These are phyloP conservation scores for Cydia strobilella DNA, from an alignment of 1,140 invertebrate genomes.

Conservation along the genomic window DNA sequence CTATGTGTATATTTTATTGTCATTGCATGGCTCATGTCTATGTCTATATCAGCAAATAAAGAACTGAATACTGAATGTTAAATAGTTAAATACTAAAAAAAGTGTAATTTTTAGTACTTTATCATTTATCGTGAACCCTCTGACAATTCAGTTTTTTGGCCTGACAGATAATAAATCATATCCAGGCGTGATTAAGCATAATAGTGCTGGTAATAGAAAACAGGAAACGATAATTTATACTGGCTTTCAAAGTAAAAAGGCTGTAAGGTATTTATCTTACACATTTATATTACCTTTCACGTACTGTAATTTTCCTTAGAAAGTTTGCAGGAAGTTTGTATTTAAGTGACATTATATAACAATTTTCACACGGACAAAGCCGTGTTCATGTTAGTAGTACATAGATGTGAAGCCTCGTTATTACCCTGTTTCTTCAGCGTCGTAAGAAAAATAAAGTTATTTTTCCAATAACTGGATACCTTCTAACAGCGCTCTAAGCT, in stretches of 20 bases:
- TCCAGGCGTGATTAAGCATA: conserved; percentile 22
- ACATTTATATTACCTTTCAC: not conserved
- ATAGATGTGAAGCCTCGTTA: not conserved
- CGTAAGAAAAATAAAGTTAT: not conserved
- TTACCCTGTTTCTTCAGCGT: not conserved
- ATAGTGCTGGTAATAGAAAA: conserved; percentile 12
- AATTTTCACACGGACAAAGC: no score
- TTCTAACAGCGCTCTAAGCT: not conserved
- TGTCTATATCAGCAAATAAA: no score
- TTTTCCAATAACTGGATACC: conserved; percentile 2
- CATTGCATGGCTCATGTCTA: no score
- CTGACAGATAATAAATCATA: conserved; percentile 11
- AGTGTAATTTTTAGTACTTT: no score
- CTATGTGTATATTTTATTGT: no score
- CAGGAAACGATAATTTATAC: conserved; percentile 15
- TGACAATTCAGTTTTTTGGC: not conserved
- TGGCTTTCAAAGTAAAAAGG: not conserved
- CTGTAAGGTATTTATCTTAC: not conserved
- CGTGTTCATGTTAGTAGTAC: no score
- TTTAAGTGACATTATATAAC: no score
- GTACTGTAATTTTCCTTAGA: no score
- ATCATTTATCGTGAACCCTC: no score
- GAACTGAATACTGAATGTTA: no score
- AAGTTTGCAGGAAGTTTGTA: no score
- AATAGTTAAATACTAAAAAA: no score